phyloP scores from a whole-genome alignment of 1,140 invertebrate genomes.

The Cyclina sinensis region DNA sequence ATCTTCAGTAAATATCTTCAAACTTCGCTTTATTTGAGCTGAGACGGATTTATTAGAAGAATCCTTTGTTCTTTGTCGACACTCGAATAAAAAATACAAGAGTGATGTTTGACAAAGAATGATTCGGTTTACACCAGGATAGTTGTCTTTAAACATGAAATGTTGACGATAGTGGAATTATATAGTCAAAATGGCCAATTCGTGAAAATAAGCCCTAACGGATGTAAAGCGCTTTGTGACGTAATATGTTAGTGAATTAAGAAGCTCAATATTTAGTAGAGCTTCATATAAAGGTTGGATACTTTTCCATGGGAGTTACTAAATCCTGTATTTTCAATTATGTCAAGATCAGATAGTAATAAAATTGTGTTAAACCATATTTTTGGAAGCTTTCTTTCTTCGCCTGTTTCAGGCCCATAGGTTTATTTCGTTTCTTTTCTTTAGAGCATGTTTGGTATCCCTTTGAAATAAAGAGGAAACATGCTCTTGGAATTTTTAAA shows the following conservation, averaged over 20 bases:
- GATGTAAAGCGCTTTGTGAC: constrained; percentile 35
- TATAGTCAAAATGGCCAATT: constrained; percentile 18
- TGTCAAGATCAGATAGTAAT: too few relatives aligned
- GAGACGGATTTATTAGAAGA: background rate
- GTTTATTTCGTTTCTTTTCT: too few relatives aligned
- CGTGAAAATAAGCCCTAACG: background rate
- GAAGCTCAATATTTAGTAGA: background rate
- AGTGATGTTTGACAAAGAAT: constrained; percentile 33
- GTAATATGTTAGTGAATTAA: constrained; percentile 16
- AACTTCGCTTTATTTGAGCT: background rate
- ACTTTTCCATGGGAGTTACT: constrained; percentile 11
- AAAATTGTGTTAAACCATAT: constrained; percentile 31
- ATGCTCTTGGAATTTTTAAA: too few relatives aligned
- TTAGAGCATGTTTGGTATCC: too few relatives aligned
- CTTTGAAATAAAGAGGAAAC: too few relatives aligned
- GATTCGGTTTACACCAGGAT: constrained; percentile 6
- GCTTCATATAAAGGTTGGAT: background rate
- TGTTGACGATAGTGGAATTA: constrained; percentile 21
- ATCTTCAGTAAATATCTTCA: background rate
- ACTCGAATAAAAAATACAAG: background rate
- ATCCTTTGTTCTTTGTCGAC: constrained; percentile 39
- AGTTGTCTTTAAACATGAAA: background rate
- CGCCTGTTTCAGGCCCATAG: background rate
- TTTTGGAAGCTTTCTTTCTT: constrained; percentile 27
- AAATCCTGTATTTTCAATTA: background rate